phyloP scores from a whole-genome alignment of 2,797 vertebrate genomes.

The Zalophus californianus region DNA sequence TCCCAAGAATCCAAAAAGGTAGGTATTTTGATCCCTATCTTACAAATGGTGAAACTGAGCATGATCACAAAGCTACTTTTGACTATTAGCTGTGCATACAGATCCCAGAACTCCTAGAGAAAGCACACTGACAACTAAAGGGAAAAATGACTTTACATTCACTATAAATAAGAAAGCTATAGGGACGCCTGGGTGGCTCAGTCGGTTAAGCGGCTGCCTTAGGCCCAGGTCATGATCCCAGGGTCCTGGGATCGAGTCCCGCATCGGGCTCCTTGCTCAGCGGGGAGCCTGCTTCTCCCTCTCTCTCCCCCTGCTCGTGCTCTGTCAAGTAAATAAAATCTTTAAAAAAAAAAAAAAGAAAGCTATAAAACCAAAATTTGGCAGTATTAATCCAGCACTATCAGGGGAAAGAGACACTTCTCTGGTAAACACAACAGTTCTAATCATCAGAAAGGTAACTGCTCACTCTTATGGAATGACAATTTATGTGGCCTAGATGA shows the following conservation, averaged over 20 bases:
- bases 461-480: background rate
- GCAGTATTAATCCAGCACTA: background rate
- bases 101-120: background rate
- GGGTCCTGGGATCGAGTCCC: no score
- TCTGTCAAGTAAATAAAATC: no score
- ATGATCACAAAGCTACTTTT: background rate
- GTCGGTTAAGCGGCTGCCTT: no score
- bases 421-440: background rate
- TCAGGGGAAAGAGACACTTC: conserved; percentile 4
- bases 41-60: background rate
- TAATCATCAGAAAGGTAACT: background rate
- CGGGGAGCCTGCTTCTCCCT: no score
- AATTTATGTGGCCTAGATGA: background rate
- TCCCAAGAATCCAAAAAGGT: background rate
- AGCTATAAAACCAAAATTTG: background rate
- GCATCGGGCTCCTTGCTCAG: no score
- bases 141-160: conserved; percentile 42
- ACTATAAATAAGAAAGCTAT: background rate
- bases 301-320: no score
- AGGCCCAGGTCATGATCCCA: no score
- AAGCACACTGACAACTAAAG: background rate
- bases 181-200: no score
- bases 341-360: background rate
- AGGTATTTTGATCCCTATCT: conserved; percentile 23
- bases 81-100: background rate